Conservation (phyloP, 1,140 invertebrate species). For the Latrodectus geometricus region DNA sequence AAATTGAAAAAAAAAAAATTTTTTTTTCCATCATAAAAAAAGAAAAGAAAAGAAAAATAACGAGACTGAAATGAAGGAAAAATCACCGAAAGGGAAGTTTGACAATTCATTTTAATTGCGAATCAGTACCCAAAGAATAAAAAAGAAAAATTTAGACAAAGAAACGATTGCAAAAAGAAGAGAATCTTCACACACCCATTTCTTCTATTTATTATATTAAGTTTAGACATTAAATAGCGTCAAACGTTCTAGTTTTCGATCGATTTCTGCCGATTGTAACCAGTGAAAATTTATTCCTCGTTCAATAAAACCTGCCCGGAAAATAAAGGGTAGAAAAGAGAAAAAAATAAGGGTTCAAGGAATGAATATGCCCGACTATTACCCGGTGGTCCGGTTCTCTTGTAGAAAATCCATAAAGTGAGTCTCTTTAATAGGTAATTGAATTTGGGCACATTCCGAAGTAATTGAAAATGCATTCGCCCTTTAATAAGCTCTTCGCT, state of each 20-base stretch:
- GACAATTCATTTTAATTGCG: constrained; percentile 15
- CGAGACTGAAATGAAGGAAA: not conserved
- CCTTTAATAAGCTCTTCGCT: constrained; percentile 57
- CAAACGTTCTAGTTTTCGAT: not conserved
- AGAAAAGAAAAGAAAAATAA: not conserved
- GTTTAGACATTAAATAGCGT: not conserved
- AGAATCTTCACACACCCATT: not conserved
- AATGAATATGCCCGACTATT: constrained; percentile 35
- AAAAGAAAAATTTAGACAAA: not conserved
- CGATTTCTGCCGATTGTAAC: constrained; percentile 6
- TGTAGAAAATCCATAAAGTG: constrained; percentile 57
- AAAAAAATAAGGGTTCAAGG: not conserved
- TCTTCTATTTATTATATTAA: not conserved
- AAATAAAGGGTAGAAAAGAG: not conserved
- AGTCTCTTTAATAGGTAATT: constrained; percentile 59
- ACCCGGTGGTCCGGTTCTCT: constrained; percentile 21
- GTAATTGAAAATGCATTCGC: constrained; percentile 61
- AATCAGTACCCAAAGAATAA: not conserved
- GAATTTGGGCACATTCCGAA: constrained; percentile 57
- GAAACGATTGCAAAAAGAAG: not conserved
- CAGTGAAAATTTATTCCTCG: constrained; percentile 49
- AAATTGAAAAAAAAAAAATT: not conserved
- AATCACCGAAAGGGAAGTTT: not conserved
- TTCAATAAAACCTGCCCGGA: constrained; percentile 18
- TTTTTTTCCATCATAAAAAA: not conserved